These are phyloP conservation scores for Carettochelys insculpta DNA, from an alignment of 2,113 vertebrate genomes.

Conservation along the genomic window DNA sequence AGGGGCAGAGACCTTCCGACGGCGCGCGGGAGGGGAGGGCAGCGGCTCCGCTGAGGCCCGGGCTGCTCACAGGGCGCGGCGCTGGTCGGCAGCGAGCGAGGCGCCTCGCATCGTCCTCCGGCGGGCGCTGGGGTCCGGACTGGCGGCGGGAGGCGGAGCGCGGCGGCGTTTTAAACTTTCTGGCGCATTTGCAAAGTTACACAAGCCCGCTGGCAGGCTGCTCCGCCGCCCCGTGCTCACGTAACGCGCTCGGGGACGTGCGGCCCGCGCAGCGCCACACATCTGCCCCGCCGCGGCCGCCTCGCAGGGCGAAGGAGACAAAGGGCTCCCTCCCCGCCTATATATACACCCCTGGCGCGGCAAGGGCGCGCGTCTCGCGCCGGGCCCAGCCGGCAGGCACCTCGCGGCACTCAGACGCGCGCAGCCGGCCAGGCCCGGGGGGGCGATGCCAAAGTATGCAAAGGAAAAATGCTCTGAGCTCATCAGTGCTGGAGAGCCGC, in stretches of 20 bases:
- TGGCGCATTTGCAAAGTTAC: constrained; percentile 82
- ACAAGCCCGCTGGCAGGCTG: constrained; percentile 76
- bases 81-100: constrained; percentile 46
- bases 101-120: constrained; percentile 61
- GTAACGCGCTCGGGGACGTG: constrained; percentile 79
- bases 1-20: not conserved
- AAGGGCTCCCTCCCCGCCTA: not conserved
- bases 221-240: constrained; percentile 77
- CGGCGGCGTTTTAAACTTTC: constrained; percentile 80
- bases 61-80: constrained; percentile 39
- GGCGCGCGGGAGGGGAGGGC: not conserved
- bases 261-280: constrained; percentile 61
- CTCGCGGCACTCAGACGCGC: constrained; percentile 76
- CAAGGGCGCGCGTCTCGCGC: not conserved
- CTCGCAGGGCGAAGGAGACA: constrained; percentile 32
- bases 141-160: constrained; percentile 63
- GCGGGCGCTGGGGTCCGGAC: constrained; percentile 68
- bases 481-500: constrained; percentile 72
- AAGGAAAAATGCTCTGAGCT: constrained; percentile 82
- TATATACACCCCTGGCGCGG: not conserved
- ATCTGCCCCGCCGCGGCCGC: constrained; percentile 11
- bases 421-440: constrained; percentile 72
- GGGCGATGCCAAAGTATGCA: constrained; percentile 80
- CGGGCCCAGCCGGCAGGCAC: constrained; percentile 72
- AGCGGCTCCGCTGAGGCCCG: not conserved